Conservation (phyloP, 2,797 vertebrate genomes). For the Periophthalmus magnuspinnatus region DNA sequence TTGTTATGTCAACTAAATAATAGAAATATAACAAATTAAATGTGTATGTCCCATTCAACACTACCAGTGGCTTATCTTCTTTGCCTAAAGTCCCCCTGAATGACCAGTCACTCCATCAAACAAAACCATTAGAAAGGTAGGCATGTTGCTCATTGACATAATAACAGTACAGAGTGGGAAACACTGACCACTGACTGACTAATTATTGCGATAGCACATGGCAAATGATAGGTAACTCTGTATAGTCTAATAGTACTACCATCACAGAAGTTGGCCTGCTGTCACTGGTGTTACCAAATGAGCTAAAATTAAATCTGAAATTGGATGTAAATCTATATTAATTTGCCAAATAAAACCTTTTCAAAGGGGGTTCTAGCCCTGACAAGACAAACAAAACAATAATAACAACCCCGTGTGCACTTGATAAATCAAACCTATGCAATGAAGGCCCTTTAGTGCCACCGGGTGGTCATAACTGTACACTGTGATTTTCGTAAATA, state of each 20-base stretch:
- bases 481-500: slow-evolving; percentile 1
- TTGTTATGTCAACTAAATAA: too few species aligned
- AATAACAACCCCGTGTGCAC: neutral
- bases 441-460: slow-evolving; percentile 38
- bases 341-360: neutral
- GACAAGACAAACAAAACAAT: neutral
- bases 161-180: neutral
- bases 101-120: neutral
- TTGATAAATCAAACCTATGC: neutral
- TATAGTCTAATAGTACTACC: too few species aligned
- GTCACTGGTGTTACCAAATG: too few species aligned
- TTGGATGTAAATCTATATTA: too few species aligned
- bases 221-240: too few species aligned
- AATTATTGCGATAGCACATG: neutral
- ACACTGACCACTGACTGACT: neutral
- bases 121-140: neutral
- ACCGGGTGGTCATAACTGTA: slow-evolving; percentile 37
- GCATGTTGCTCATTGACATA: neutral
- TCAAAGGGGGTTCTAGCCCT: neutral
- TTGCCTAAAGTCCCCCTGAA: neutral
- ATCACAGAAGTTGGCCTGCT: too few species aligned
- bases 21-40: neutral
- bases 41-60: too few species aligned
- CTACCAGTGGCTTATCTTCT: neutral
- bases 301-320: too few species aligned